A percentile compares a stretch with the other conserved stretches of the same genome.
Conservation (phyloP, 2,113 vertebrate species). For the Aegithalos caudatus region DNA sequence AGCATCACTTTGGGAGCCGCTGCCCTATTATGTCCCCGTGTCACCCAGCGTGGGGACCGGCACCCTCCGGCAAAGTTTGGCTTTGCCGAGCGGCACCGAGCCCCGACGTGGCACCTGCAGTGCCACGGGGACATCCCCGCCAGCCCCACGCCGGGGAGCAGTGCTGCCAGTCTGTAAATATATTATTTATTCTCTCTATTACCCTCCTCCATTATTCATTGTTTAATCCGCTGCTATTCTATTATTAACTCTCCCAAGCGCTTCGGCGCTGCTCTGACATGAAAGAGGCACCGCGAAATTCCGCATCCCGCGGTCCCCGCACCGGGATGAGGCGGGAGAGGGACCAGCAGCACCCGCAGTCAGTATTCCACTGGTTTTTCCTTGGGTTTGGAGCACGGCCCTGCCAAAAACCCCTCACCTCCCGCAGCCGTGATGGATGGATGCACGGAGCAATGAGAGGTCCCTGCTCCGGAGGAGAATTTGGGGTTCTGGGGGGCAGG, state of each 20-base stretch:
- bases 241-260: slow-evolving; percentile 44
- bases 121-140: neutral
- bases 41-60: fast-evolving
- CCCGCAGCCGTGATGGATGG: fast-evolving
- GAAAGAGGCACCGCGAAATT: neutral
- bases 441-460: neutral
- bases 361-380: fast-evolving
- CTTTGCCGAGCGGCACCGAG: neutral
- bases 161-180: neutral
- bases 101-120: fast-evolving
- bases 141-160: neutral
- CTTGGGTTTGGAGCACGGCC: fast-evolving
- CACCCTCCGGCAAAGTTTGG: neutral
- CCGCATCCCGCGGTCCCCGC: neutral
- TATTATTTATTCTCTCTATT: slow-evolving; percentile 47
- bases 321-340: fast-evolving
- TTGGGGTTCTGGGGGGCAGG: neutral
- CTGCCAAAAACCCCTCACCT: neutral
- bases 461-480: neutral
- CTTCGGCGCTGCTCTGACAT: neutral
- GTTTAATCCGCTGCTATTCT: slow-evolving; percentile 32
- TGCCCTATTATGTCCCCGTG: fast-evolving
- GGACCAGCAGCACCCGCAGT: fast-evolving
- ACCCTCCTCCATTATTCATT: slow-evolving; percentile 52
- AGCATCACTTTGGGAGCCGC: neutral